Percentiles rank a stretch among this genome's conserved stretches.
Evolutionary conservation across 2,888 invertebrate species (phyloP).

Genomic region (Tetragonula carbonaria): DNA sequence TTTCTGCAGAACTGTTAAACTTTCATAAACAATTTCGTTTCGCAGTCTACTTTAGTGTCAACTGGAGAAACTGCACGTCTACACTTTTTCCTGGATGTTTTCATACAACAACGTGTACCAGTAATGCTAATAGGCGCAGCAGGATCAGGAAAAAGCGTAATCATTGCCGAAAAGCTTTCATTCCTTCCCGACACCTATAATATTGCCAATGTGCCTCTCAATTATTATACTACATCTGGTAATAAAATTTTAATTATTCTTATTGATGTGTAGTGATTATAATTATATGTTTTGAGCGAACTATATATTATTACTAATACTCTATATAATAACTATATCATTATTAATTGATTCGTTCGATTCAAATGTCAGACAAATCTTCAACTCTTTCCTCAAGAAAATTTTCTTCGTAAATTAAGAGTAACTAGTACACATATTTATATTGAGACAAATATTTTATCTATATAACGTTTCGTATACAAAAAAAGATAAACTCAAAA

Average conservation of each 20-base stretch:
- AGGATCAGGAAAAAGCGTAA: slow-evolving; percentile 97
- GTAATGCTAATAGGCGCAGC: slow-evolving; percentile 96
- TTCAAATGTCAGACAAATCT: too few species aligned
- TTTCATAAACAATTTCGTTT: slow-evolving; percentile 35
- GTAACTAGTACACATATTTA: neutral
- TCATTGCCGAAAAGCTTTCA: slow-evolving; percentile 92
- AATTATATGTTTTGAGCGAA: neutral
- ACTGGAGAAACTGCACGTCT: slow-evolving; percentile 95
- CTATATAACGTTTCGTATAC: neutral
- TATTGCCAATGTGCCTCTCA: slow-evolving; percentile 95
- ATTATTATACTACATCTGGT: slow-evolving; percentile 97
- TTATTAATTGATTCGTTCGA: neutral
- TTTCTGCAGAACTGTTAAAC: too few species aligned
- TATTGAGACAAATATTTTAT: neutral
- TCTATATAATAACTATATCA: too few species aligned
- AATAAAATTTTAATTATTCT: slow-evolving; percentile 46
- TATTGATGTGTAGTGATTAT: neutral
- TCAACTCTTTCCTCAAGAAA: neutral
- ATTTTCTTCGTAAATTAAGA: neutral
- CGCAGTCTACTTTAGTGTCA: slow-evolving; percentile 92
- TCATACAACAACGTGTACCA: slow-evolving; percentile 91
- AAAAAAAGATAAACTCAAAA: neutral
- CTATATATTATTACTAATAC: neutral
- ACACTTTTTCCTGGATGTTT: slow-evolving; percentile 93
- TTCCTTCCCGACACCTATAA: slow-evolving; percentile 91